Conservation (phyloP, 2,797 vertebrate genomes). For the Malurus leucopterus region DNA sequence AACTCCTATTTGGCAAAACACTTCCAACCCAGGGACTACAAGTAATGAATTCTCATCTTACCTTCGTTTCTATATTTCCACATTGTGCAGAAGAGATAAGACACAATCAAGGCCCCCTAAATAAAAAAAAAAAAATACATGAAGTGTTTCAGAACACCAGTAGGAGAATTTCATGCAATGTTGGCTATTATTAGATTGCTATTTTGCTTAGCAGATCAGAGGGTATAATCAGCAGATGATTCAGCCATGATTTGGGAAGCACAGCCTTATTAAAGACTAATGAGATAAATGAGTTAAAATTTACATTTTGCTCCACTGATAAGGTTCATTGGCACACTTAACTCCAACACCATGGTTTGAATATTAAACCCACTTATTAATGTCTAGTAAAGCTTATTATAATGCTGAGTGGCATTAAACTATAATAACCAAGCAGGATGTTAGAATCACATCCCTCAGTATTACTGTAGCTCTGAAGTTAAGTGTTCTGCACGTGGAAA, state of each 20-base stretch:
- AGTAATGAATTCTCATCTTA: neutral
- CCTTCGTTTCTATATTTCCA: neutral
- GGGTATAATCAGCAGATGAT: slow-evolving; percentile 49
- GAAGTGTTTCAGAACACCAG: neutral
- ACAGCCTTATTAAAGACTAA: slow-evolving; percentile 66
- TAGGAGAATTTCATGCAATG: neutral
- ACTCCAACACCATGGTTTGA: slow-evolving; percentile 59
- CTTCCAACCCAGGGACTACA: neutral
- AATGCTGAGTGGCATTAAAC: slow-evolving; percentile 55
- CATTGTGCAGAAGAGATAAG: neutral
- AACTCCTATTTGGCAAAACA: neutral
- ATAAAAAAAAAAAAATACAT: neutral
- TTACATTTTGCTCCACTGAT: slow-evolving; percentile 60
- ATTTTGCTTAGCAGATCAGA: slow-evolving; percentile 55
- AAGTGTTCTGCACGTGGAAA: slow-evolving; percentile 38
- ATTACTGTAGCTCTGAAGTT: slow-evolving; percentile 15
- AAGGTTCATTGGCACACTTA: slow-evolving; percentile 64
- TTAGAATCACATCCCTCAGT: neutral
- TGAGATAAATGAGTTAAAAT: slow-evolving; percentile 64
- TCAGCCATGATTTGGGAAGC: slow-evolving; percentile 20
- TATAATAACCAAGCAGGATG: slow-evolving; percentile 39
- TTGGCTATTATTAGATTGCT: slow-evolving; percentile 25
- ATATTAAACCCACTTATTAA: slow-evolving; percentile 67
- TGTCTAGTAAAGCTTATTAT: slow-evolving; percentile 57
- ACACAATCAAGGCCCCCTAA: neutral